Base-by-base conservation (phyloP, 2,113 vertebrate species). In the Himantopus leucocephalus region DNA sequence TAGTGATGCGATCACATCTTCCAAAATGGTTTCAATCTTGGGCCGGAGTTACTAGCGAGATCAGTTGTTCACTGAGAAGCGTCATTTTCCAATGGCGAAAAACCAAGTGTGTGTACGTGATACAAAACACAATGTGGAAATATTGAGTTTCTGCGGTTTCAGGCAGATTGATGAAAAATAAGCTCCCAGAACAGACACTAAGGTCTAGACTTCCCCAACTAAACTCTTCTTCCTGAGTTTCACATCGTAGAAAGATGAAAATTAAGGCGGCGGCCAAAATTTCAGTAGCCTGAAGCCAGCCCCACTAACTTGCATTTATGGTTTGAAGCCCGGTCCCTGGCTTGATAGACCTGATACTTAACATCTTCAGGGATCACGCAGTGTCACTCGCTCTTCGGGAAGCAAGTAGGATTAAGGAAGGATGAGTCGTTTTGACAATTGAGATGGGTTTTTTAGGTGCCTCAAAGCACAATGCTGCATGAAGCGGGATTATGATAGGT, bases 341-440 rank as follows among this genome's bases (percentile, higher is more conserved):
- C 68, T 63, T 50, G 47, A 43, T 81, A 89, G 86, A 30, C 59
- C 64, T 30, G 73, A 86, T 91, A 29, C 22, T 84, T 83, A 41
- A 66, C 22, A 7, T 77, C 60, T 21, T 21, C 59, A 10, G 80
- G 93, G 80, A 59, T 84, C 80, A 4, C 2, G 8, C 15, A 9
- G 91, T 16, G n/a, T 67, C 24, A 11, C 55, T 92, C 9, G 6
- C 62, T 96, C 83, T 87, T 88, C 1, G 4, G 86, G 91, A 89
- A 94, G 83, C 43, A 92, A 94, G 95, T 93, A 80, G 86, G 88
- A 81, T 96, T 95, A 95, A 73, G 80, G 76, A 91, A 72, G 86
- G 91, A 91, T 96, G 88, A 87, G 86, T 87, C 14, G 3, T 84
- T 75, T 68, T 91, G 88, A 94, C 91, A 94, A 50, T 64, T 39